Base-by-base conservation (phyloP, 2,797 vertebrate genomes). In the Telmatherina bonti region DNA sequence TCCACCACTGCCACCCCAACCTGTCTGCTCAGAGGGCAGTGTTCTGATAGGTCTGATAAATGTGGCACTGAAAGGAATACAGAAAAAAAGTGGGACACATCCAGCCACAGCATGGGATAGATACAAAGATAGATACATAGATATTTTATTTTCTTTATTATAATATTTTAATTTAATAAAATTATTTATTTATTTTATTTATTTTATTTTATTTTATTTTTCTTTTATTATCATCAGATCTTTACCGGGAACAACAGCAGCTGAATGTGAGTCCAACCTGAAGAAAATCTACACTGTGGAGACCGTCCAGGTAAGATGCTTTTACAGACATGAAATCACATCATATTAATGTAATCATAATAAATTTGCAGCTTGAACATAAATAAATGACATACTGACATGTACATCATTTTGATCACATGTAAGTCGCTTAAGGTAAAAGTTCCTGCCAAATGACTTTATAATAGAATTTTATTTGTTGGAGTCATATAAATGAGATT, bases 211-310 rank as follows among this genome's bases (percentile, higher is more conserved):
- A n/a, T n/a, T n/a, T n/a, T n/a, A n/a, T n/a, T n/a, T n/a, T n/a
- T n/a, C n/a, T 29, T 47, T 30, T 60, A 15, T 53, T 45, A 67
- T 30, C 70, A 26, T 33, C 59, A 99, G 97, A 87, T 99, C 97
- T 7, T 93, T 97, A 66, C 97, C 97, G 47, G 98, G 97, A 70
- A 95, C 96, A 7, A 99, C 97, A 26, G 97, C 96, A 0, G 97
- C 97, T 15, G 96, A 99, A 91, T 99, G 95, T 61, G 97, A 97
- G 57, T 98, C 96, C 4, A 98, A 98, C 72, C 85, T 98, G 90
- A 99, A 96, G 92, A 99, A 96, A 86, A 98, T 99, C 88, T 98
- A 99, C 81, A 97, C 96, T 0, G 97, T 97, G 12, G 96, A 96
- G 24, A 98, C 96, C 1, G 95, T 99, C 26, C 97, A 99, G 96